These are phyloP conservation scores for Melierax canorus DNA, from an alignment of 2,113 vertebrate species.

Conservation along the genomic window DNA sequence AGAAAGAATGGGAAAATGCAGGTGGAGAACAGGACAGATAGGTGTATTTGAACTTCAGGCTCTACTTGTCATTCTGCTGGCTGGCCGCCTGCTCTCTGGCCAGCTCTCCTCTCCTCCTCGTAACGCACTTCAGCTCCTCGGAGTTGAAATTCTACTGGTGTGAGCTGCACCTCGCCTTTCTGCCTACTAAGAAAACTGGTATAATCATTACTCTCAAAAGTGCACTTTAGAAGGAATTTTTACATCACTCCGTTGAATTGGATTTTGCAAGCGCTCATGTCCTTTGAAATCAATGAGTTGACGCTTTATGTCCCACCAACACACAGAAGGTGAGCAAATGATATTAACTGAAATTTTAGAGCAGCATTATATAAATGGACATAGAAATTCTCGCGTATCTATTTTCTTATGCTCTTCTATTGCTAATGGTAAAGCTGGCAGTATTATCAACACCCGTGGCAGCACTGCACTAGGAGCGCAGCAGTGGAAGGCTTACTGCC, in stretches of 20 bases:
- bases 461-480: neutral
- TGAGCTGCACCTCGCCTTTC: neutral
- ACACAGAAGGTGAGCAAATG: neutral
- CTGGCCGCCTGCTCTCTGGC: neutral
- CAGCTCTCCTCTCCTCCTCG: neutral
- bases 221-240: constrained; percentile 25
- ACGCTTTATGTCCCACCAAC: neutral
- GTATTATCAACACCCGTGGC: accelerated
- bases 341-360: neutral
- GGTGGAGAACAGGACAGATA: neutral
- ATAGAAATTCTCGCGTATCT: neutral
- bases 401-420: neutral
- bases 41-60: neutral
- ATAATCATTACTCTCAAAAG: neutral
- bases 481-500: neutral
- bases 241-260: neutral
- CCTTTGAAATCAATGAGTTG: neutral
- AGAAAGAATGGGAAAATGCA: neutral
- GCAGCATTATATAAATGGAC: neutral
- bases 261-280: neutral
- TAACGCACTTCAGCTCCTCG: accelerated
- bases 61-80: neutral
- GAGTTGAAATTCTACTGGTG: neutral
- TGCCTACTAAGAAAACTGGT: neutral
- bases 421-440: neutral